Evolutionary conservation across 2,113 vertebrate species (phyloP).

Genomic region (Pan paniscus): DNA sequence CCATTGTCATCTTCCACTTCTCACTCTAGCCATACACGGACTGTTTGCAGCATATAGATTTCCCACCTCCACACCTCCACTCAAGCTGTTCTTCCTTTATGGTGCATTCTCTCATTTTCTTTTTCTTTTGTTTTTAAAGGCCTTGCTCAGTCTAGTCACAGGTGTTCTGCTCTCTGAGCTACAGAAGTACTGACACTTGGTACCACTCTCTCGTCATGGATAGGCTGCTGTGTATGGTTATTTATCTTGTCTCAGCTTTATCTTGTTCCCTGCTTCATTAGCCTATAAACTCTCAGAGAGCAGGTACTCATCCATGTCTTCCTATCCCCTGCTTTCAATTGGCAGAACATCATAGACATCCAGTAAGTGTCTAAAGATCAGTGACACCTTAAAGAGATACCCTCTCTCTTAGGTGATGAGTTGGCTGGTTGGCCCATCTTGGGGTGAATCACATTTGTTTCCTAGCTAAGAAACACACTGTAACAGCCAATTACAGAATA

Average conservation of each 20-base stretch:
- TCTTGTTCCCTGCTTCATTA: neutral
- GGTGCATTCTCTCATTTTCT: neutral
- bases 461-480: neutral
- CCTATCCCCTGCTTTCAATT: neutral
- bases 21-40: neutral
- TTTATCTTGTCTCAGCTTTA: conserved; percentile 6
- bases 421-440: neutral
- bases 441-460: neutral
- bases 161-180: neutral
- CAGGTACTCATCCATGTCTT: neutral
- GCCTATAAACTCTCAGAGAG: neutral
- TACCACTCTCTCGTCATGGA: neutral
- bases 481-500: neutral
- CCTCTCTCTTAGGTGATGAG: neutral
- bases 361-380: neutral
- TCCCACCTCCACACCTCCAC: neutral
- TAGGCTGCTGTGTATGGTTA: neutral
- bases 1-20: neutral
- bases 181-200: neutral
- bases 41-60: neutral
- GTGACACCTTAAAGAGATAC: neutral
- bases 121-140: neutral
- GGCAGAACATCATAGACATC: neutral
- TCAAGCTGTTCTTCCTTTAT: conserved; percentile 9
- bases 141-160: neutral